These are phyloP conservation scores for Ramphastos sulfuratus DNA, from an alignment of 2,113 vertebrate species.

Conservation along the genomic window DNA sequence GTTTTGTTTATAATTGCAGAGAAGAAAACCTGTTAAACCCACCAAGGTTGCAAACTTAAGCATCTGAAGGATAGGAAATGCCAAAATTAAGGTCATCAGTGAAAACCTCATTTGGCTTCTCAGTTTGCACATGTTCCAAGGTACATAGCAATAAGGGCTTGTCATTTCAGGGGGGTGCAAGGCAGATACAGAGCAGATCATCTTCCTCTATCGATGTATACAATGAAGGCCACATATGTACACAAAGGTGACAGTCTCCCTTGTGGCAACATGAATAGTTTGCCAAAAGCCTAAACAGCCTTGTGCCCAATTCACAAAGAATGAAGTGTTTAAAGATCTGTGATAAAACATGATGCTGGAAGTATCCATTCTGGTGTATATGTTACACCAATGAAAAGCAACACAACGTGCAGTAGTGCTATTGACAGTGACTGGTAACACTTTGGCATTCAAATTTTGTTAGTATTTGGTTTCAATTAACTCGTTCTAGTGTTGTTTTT, in stretches of 20 bases:
- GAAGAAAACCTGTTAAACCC: neutral
- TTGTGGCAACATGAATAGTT: neutral
- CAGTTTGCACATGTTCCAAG: neutral
- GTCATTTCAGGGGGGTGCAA: neutral
- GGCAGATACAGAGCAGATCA: neutral
- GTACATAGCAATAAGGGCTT: neutral
- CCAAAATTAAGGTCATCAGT: neutral
- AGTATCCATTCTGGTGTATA: neutral
- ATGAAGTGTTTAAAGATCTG: neutral
- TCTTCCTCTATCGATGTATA: neutral
- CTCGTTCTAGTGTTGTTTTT: neutral
- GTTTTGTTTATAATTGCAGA: neutral
- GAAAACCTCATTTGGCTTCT: neutral
- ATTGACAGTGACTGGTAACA: neutral
- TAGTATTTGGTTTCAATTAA: neutral
- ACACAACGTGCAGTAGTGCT: neutral
- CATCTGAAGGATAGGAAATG: neutral
- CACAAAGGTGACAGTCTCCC: neutral
- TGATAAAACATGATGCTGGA: neutral
- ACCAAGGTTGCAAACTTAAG: neutral
- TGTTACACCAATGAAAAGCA: neutral
- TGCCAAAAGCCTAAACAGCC: neutral
- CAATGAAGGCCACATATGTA: accelerated
- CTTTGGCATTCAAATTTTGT: neutral
- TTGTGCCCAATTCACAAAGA: neutral